Conservation (phyloP, 2,888 invertebrate species). For the Prosopocoilus inquinatus region DNA sequence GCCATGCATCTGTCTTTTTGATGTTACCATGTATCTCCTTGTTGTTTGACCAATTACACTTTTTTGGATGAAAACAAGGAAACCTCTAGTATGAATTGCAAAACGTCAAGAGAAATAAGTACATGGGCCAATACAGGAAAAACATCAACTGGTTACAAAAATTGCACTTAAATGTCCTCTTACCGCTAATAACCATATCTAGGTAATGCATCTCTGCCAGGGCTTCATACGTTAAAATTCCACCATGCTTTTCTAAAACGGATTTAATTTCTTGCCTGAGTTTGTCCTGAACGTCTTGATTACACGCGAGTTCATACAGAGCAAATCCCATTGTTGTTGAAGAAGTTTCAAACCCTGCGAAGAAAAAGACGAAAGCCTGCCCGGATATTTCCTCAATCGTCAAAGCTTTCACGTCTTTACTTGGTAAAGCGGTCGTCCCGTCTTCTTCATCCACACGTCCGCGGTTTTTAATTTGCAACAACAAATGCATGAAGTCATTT, state of each 20-base stretch:
- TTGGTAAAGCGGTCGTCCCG: neutral
- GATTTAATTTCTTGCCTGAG: slow-evolving; percentile 21
- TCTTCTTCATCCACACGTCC: slow-evolving; percentile 1
- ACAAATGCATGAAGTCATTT: slow-evolving; percentile 57
- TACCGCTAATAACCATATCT: slow-evolving; percentile 27
- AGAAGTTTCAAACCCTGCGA: slow-evolving; percentile 32
- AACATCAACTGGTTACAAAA: no score
- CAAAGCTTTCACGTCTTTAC: neutral
- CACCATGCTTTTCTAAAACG: slow-evolving; percentile 18
- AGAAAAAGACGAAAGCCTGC: slow-evolving; percentile 30
- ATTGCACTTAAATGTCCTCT: no score
- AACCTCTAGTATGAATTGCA: no score
- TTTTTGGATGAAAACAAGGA: no score
- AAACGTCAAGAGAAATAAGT: no score
- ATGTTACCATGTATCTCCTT: no score
- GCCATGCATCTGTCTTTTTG: no score
- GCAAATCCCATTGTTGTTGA: slow-evolving; percentile 29
- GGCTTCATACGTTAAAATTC: slow-evolving; percentile 23
- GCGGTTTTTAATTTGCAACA: slow-evolving; percentile 49
- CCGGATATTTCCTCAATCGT: slow-evolving; percentile 25
- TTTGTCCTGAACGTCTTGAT: slow-evolving; percentile 24
- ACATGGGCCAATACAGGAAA: no score
- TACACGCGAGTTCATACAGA: slow-evolving; percentile 25
- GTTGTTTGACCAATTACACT: no score
- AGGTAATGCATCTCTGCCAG: slow-evolving; percentile 25